These are phyloP conservation scores for Apodemus sylvaticus DNA, from an alignment of 2,113 vertebrate genomes.

Conservation along the genomic window DNA sequence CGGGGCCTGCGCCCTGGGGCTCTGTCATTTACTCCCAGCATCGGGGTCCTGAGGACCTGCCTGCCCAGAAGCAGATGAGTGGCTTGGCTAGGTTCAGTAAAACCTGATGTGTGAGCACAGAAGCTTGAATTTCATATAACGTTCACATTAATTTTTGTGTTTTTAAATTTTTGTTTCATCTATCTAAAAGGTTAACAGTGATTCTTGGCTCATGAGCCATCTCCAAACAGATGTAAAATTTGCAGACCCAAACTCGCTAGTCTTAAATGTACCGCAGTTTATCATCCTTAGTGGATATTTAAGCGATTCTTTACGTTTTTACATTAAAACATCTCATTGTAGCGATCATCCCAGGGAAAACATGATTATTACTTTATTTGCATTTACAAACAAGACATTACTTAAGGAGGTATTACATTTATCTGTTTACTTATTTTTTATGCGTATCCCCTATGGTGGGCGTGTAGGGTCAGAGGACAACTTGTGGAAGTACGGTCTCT, in stretches of 20 bases:
- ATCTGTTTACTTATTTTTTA: not conserved
- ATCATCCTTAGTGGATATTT: slow-evolving; percentile 4
- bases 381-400: not conserved
- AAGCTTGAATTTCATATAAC: not conserved
- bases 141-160: slow-evolving; percentile 6
- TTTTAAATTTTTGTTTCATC: slow-evolving; percentile 30
- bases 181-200: slow-evolving; percentile 23
- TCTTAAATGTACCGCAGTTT: not conserved
- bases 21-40: not conserved
- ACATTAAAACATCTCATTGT: slow-evolving; percentile 5
- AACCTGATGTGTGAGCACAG: not conserved
- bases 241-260: not conserved
- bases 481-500: not conserved
- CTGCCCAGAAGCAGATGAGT: not conserved
- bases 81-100: slow-evolving; percentile 29
- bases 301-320: slow-evolving; percentile 33
- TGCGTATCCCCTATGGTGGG: not conserved
- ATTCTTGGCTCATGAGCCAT: not conserved
- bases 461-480: not conserved
- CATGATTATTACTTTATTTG: slow-evolving; percentile 23
- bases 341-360: slow-evolving; percentile 10
- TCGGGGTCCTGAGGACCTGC: not conserved
- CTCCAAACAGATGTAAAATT: slow-evolving; percentile 23
- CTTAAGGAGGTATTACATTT: not conserved
- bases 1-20: not conserved